These are phyloP conservation scores for Rhyacichthys aspro DNA, from an alignment of 2,797 vertebrate genomes.

Conservation along the genomic window DNA sequence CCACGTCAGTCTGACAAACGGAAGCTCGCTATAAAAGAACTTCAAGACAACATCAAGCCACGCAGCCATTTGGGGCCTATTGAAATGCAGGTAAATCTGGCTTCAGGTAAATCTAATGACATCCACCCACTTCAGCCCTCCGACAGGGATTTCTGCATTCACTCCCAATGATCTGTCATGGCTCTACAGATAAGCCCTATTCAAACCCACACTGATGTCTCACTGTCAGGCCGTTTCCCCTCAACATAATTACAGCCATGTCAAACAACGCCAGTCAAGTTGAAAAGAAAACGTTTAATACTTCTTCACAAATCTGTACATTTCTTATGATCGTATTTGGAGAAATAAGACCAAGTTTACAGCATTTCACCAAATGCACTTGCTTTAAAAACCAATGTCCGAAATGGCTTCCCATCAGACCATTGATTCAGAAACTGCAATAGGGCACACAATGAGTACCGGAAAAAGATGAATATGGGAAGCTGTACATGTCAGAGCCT, in stretches of 20 bases:
- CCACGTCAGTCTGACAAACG: not conserved
- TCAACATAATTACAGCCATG: conserved; percentile 5
- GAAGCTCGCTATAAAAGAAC: not conserved
- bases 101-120: conserved; percentile 1
- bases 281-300: not conserved
- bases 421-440: too few species aligned
- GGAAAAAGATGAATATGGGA: too few species aligned
- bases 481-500: too few species aligned
- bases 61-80: not conserved
- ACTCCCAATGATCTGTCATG: not conserved
- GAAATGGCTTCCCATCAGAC: too few species aligned
- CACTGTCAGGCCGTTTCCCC: not conserved
- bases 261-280: not conserved
- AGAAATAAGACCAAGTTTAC: too few species aligned
- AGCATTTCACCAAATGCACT: too few species aligned
- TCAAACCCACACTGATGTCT: conserved; percentile 11
- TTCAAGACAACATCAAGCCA: not conserved
- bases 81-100: conserved; percentile 1
- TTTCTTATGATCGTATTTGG: too few species aligned
- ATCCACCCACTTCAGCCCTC: conserved; percentile 3
- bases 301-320: not conserved
- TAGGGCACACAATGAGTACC: too few species aligned
- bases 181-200: conserved; percentile 2
- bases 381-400: too few species aligned
- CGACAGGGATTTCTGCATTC: not conserved